Conservation (phyloP, 2,113 vertebrate genomes). For the Corythaixoides concolor region DNA sequence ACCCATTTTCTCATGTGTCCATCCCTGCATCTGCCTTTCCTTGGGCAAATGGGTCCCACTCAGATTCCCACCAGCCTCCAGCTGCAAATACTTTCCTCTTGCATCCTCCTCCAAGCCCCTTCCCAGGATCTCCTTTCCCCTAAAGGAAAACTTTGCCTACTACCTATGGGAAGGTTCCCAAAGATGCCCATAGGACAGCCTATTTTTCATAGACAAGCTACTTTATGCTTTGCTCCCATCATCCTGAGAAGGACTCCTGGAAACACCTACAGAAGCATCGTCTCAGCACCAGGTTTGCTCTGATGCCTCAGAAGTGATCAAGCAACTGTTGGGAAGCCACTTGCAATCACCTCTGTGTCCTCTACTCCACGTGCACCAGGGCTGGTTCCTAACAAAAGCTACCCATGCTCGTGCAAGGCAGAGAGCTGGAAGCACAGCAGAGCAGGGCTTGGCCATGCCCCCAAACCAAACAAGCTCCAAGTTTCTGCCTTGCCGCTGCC, state of each 20-base stretch:
- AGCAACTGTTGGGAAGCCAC: not conserved
- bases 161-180: not conserved
- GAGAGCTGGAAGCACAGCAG: not conserved
- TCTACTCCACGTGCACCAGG: not conserved
- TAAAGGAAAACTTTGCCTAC: not conserved
- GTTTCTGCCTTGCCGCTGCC: not conserved
- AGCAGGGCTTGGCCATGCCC: not conserved
- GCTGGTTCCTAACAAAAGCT: not conserved
- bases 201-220: not conserved
- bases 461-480: not conserved
- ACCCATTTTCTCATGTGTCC: not conserved
- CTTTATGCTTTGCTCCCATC: not conserved
- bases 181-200: not conserved
- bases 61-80: not conserved
- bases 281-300: not conserved
- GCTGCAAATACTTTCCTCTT: not conserved
- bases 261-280: not conserved
- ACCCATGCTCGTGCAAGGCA: not conserved
- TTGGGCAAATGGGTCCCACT: rapidly evolving
- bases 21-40: not conserved
- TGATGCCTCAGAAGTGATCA: not conserved
- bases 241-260: not conserved
- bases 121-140: not conserved
- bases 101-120: not conserved
- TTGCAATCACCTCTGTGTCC: not conserved